Percentiles rank a stretch among this genome's conserved stretches.
These are phyloP conservation scores for Craniophora ligustri DNA, from an alignment of 2,888 invertebrate species.

Conservation along the genomic window DNA sequence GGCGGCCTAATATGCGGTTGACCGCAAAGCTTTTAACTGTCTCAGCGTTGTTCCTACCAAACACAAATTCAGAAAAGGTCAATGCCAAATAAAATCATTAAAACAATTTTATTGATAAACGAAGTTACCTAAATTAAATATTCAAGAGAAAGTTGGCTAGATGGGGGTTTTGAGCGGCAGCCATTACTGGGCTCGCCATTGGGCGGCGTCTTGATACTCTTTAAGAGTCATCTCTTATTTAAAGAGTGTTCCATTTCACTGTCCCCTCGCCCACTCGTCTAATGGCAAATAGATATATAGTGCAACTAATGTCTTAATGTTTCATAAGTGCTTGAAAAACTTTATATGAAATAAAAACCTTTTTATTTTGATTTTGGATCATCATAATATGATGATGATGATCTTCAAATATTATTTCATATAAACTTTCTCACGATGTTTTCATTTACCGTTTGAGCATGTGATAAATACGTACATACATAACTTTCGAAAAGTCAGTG, in stretches of 20 bases:
- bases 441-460: too few relatives aligned
- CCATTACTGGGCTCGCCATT: constrained; percentile 66
- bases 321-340: too few relatives aligned
- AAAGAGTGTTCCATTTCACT: constrained; percentile 69
- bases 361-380: too few relatives aligned
- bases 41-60: constrained; percentile 25
- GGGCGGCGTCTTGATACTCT: constrained; percentile 54
- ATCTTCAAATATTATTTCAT: too few relatives aligned
- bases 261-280: constrained; percentile 45
- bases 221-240: constrained; percentile 74
- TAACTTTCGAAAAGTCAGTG: too few relatives aligned
- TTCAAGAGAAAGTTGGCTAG: constrained; percentile 74
- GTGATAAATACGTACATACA: too few relatives aligned
- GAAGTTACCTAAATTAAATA: constrained; percentile 72
- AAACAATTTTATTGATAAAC: constrained; percentile 56
- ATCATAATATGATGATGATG: too few relatives aligned
- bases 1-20: constrained; percentile 37
- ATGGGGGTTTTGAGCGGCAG: constrained; percentile 65
- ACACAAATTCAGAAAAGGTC: constrained; percentile 33
- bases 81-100: constrained; percentile 35
- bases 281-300: constrained; percentile 39
- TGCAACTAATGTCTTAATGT: constrained; percentile 15
- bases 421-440: too few relatives aligned
- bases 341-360: too few relatives aligned
- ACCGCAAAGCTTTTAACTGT: constrained; percentile 44